Evolutionary conservation across 2,113 vertebrate genomes (phyloP), one percentile per base, ranked within the genome.

Genomic region (Pomatostomus ruficeps): DNA sequence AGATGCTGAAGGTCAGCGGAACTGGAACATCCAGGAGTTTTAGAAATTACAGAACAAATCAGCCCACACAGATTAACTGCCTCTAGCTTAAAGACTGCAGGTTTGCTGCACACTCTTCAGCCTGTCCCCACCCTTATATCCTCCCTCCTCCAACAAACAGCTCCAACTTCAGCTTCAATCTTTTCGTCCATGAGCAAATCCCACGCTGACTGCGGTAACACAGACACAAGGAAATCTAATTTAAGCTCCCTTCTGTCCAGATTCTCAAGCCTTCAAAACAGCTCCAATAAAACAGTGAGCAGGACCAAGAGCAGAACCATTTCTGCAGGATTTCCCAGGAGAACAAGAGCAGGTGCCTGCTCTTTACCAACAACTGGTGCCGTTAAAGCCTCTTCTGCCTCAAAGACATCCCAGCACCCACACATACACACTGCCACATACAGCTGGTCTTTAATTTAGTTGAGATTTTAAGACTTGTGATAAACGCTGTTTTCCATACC

Each of bases 171-270:
- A 22, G 49, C 45, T 68, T 40, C 62, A 14, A 26, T n/a, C 26
- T 6, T 77, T 18, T 20, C 0, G 0, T 14, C n/a, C 14, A 2
- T 1, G 14, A 75, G 66, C 42, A n/a, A 66, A 43, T 40, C 29
- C 25, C 22, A 31, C 1, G 0, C 31, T 18, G 62, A 36, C 49
- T 48, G 35, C 7, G 22, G 10, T 23, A n/a, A 49, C 2, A 36
- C 11, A 61, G 58, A 48, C 45, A 48, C 16, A 38, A 58, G 38
- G 36, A 59, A 75, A 87, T 48, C 20, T 25, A 28, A 70, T 28
- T 57, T 13, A 40, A 71, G 16, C 25, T 84, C 24, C 22, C 36
- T 24, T 46, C 51, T 61, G 40, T n/a, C 31, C 71, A 73, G 42
- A 73, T 24, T 40, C 46, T 40, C 57, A 68, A 59, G 52, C 45